phyloP scores from a whole-genome alignment of 2,888 invertebrate genomes.

The Flabesymbios commensalis region DNA sequence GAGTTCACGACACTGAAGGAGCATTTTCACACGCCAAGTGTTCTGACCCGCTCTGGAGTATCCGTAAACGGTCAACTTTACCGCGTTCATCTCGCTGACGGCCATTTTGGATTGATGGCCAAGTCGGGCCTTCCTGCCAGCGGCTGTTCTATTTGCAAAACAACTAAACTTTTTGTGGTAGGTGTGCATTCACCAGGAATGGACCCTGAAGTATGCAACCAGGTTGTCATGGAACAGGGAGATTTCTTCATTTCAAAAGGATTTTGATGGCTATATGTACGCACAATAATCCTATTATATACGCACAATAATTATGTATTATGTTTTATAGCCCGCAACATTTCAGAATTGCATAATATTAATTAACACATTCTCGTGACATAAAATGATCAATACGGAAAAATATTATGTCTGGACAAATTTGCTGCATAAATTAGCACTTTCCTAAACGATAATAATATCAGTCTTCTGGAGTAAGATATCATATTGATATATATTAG shows the following conservation, averaged over 20 bases:
- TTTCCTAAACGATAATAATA: too few species aligned
- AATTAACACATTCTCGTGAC: too few species aligned
- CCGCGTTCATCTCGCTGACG: conserved; percentile 44
- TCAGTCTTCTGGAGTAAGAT: too few species aligned
- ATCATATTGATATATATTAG: too few species aligned
- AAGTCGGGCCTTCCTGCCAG: conserved; percentile 30
- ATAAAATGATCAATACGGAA: too few species aligned
- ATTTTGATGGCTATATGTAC: too few species aligned
- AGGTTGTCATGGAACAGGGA: conserved; percentile 47
- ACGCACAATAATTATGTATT: too few species aligned
- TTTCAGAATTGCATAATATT: too few species aligned
- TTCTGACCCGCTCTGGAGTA: conserved; percentile 36
- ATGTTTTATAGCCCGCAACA: too few species aligned
- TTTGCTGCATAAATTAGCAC: too few species aligned
- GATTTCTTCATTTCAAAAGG: conserved; percentile 34
- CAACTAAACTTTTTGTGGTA: conserved; percentile 41
- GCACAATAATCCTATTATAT: too few species aligned
- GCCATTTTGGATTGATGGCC: conserved; percentile 45
- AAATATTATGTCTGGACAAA: too few species aligned
- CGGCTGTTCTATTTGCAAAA: conserved; percentile 46
- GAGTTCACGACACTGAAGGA: background rate
- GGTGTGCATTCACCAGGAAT: conserved; percentile 40
- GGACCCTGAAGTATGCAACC: conserved; percentile 39
- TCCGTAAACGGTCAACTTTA: conserved; percentile 38
- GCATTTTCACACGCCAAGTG: background rate